phyloP scores from a whole-genome alignment of 2,797 vertebrate species.

The Cyclopterus lumpus region DNA sequence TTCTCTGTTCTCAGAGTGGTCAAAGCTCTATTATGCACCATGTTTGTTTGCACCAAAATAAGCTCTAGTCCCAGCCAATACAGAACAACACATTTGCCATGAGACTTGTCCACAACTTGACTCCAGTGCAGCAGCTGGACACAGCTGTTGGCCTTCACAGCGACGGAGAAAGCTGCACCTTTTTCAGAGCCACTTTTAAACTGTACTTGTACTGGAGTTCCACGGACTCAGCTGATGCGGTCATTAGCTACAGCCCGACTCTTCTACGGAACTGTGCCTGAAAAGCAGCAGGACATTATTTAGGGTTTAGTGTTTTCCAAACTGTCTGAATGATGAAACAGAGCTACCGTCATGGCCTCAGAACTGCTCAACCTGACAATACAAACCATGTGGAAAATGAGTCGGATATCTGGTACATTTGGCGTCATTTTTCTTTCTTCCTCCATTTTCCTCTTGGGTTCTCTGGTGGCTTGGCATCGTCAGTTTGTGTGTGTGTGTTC shows the following conservation, averaged over 20 bases:
- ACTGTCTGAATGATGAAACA: not conserved
- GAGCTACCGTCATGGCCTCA: not conserved
- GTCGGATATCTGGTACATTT: not conserved
- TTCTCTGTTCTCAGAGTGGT: slow-evolving; percentile 1
- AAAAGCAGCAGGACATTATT: not conserved
- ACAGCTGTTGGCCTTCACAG: slow-evolving; percentile 1
- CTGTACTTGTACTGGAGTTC: not conserved
- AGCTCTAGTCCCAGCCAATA: not conserved
- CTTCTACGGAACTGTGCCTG: not conserved
- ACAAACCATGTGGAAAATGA: not conserved
- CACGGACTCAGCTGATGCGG: not conserved
- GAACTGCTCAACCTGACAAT: not conserved
- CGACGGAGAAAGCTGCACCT: not conserved
- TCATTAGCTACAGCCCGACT: not conserved
- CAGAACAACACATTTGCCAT: not conserved
- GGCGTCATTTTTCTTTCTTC: no score
- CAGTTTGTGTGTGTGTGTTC: not conserved
- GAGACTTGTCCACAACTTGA: not conserved
- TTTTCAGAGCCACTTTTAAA: not conserved
- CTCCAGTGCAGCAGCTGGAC: not conserved
- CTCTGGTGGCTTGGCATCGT: slow-evolving; percentile 56
- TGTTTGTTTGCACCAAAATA: slow-evolving; percentile 3
- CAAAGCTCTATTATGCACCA: not conserved
- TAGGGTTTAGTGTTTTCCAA: slow-evolving; percentile 1
- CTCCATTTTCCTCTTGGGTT: slow-evolving; percentile 31